phyloP scores from a whole-genome alignment of 2,888 invertebrate genomes.

The Poecilus cupreus region DNA sequence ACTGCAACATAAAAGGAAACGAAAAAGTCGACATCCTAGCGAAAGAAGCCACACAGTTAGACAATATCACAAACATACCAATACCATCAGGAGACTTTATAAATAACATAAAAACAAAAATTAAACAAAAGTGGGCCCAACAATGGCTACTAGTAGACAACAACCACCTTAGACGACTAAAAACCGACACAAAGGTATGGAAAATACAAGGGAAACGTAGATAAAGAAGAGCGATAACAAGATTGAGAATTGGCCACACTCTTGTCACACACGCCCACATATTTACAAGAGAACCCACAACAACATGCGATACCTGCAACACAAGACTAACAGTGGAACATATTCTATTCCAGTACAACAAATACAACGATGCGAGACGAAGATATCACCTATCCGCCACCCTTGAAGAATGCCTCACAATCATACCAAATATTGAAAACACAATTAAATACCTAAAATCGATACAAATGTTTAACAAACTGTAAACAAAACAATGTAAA shows the following conservation, averaged over 20 bases:
- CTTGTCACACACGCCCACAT: conserved; percentile 28
- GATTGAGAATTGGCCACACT: conserved; percentile 35
- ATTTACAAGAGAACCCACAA: conserved; percentile 6
- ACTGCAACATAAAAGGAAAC: neutral
- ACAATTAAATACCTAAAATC: conserved; percentile 4
- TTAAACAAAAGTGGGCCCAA: neutral
- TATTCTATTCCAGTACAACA: neutral
- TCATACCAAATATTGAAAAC: neutral
- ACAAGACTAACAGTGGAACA: conserved; percentile 9
- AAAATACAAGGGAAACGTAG: neutral
- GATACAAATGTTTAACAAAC: neutral
- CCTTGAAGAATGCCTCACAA: conserved; percentile 19
- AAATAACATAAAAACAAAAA: neutral
- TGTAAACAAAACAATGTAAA: neutral
- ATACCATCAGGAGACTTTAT: neutral
- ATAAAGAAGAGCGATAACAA: neutral
- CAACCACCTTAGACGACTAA: neutral
- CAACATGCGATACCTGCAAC: conserved; percentile 11
- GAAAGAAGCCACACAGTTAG: neutral
- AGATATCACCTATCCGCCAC: conserved; percentile 3
- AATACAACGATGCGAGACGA: neutral
- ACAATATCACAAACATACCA: neutral
- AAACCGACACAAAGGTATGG: neutral
- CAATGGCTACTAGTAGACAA: neutral
- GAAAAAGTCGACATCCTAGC: neutral